Evolutionary conservation across 2,113 vertebrate genomes (phyloP).

Genomic region (Sigmodon hispidus): DNA sequence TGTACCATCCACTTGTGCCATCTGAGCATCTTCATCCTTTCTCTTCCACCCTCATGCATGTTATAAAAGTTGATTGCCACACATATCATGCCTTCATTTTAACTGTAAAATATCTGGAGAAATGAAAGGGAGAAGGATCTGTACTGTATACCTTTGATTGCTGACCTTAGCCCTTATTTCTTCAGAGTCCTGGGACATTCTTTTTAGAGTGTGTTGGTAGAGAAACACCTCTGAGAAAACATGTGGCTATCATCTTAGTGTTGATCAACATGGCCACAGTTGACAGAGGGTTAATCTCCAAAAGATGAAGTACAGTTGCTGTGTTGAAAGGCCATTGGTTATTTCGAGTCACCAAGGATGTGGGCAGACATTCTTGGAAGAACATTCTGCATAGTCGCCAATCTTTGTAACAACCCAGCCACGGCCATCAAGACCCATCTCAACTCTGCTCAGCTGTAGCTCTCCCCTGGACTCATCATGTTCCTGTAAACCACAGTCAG

Average conservation of each 20-base stretch:
- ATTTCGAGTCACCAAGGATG: not conserved
- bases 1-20: no score
- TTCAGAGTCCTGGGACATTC: not conserved
- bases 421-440: not conserved
- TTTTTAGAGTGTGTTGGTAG: not conserved
- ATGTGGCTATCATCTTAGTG: not conserved
- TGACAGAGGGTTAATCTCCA: not conserved
- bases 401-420: not conserved
- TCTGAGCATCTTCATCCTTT: not conserved
- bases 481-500: not conserved
- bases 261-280: not conserved
- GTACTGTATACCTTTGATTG: not conserved
- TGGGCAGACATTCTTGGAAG: not conserved
- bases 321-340: constrained; percentile 33
- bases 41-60: not conserved
- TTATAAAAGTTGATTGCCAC: not conserved
- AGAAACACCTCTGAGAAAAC: not conserved
- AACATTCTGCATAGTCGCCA: not conserved
- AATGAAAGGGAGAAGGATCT: not conserved
- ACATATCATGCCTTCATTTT: not conserved
- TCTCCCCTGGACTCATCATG: not conserved
- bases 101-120: not conserved
- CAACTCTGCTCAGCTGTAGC: no score
- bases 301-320: not conserved
- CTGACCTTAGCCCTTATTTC: not conserved